These are phyloP conservation scores for Aleiodes testaceus DNA, from an alignment of 2,888 invertebrate species.

Conservation along the genomic window DNA sequence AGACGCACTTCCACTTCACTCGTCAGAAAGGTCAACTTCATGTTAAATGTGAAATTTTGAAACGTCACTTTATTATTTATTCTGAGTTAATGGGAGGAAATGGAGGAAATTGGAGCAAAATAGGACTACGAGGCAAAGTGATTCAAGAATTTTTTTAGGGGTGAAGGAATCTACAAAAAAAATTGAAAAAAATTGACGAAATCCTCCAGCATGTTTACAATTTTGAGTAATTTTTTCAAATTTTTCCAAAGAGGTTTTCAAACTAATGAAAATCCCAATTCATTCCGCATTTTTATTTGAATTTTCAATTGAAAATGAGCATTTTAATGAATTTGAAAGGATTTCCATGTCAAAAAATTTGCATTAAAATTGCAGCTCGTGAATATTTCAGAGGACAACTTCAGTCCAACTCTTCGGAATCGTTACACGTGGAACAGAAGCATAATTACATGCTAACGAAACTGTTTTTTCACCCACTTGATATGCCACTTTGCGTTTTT, in stretches of 20 bases:
- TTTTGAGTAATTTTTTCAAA: too few relatives aligned
- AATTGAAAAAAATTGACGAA: too few relatives aligned
- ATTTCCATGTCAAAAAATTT: background rate
- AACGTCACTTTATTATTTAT: slow-evolving; percentile 49
- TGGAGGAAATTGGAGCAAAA: too few relatives aligned
- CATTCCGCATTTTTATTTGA: too few relatives aligned
- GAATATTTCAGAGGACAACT: slow-evolving; percentile 8
- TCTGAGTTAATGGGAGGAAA: background rate
- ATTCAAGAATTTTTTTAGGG: too few relatives aligned
- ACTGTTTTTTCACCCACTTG: slow-evolving; percentile 6
- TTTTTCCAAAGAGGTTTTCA: too few relatives aligned
- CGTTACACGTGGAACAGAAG: slow-evolving; percentile 10
- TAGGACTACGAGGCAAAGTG: too few relatives aligned
- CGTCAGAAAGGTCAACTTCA: slow-evolving; percentile 52
- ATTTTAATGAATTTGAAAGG: too few relatives aligned
- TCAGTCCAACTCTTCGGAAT: background rate
- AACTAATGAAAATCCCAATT: too few relatives aligned
- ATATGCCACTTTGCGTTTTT: slow-evolving; percentile 15
- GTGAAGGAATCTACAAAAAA: too few relatives aligned
- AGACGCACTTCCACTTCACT: slow-evolving; percentile 43
- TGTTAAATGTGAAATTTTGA: slow-evolving; percentile 52
- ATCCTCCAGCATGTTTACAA: too few relatives aligned
- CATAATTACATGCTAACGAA: slow-evolving; percentile 6
- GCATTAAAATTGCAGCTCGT: background rate
- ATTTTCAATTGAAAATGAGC: too few relatives aligned